A percentile compares a stretch with the other conserved stretches of the same genome.
Evolutionary conservation across 2,888 invertebrate genomes (phyloP).

Genomic region (Megastigmus dorsalis): DNA sequence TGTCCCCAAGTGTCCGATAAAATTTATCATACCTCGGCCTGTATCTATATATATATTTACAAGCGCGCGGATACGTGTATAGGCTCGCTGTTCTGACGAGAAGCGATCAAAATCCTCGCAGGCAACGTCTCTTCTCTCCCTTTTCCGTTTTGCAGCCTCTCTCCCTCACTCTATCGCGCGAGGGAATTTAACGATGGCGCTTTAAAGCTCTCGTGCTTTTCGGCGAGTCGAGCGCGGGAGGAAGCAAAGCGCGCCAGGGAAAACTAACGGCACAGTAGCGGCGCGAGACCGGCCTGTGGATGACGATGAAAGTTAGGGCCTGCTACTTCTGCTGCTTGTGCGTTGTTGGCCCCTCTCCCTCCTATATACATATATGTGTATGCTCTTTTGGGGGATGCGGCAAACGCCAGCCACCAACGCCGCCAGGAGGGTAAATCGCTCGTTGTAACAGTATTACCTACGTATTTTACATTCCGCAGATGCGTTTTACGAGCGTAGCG

Average conservation of each 20-base stretch:
- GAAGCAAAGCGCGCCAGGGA: too few relatives aligned
- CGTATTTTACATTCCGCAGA: slow-evolving; percentile 62
- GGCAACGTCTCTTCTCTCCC: background rate
- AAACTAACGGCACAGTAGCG: background rate
- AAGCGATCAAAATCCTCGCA: slow-evolving; percentile 16
- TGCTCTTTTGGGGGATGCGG: background rate
- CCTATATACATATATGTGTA: too few relatives aligned
- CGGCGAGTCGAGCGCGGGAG: background rate
- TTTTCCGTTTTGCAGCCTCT: background rate
- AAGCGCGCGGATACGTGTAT: background rate
- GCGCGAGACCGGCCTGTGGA: slow-evolving; percentile 36
- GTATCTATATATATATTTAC: background rate
- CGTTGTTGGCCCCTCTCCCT: too few relatives aligned
- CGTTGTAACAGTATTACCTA: slow-evolving; percentile 60
- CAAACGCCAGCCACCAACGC: slow-evolving; percentile 38
- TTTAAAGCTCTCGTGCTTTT: slow-evolving; percentile 35
- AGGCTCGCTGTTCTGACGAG: background rate
- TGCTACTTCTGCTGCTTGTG: too few relatives aligned
- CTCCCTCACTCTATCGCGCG: too few relatives aligned
- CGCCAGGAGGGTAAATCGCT: slow-evolving; percentile 57
- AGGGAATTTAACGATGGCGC: slow-evolving; percentile 50
- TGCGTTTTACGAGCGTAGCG: slow-evolving; percentile 59
- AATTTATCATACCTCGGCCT: slow-evolving; percentile 34
- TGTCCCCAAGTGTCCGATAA: slow-evolving; percentile 37
- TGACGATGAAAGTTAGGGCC: slow-evolving; percentile 57